Percentiles rank a stretch among this genome's conserved stretches.
Evolutionary conservation across 2,888 invertebrate species (phyloP).

Genomic region (Epistrophe grossulariae): DNA sequence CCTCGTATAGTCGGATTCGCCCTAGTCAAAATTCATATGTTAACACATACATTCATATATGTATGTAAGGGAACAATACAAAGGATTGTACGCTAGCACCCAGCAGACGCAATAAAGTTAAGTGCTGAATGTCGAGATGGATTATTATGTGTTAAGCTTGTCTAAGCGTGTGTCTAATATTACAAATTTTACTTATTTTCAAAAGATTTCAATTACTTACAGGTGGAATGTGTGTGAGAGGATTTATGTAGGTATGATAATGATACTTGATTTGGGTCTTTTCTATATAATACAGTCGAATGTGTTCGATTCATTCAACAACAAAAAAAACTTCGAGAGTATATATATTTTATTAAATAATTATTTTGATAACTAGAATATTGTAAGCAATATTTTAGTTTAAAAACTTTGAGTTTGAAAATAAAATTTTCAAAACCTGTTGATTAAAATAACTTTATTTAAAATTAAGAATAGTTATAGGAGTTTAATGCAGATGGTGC

Average conservation of each 20-base stretch:
- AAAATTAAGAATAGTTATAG: too few relatives aligned
- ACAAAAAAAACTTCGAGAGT: not conserved
- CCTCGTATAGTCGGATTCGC: not conserved
- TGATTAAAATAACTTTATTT: too few relatives aligned
- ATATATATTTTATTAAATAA: too few relatives aligned
- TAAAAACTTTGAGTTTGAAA: too few relatives aligned
- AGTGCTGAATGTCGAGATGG: conserved; percentile 52
- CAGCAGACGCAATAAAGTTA: conserved; percentile 20
- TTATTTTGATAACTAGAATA: too few relatives aligned
- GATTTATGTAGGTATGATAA: not conserved
- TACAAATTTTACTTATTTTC: conserved; percentile 28
- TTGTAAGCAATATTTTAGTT: too few relatives aligned
- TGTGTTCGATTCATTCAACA: not conserved
- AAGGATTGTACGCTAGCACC: not conserved
- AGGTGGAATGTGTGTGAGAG: conserved; percentile 9
- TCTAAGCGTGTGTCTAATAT: conserved; percentile 40
- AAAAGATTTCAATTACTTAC: conserved; percentile 50
- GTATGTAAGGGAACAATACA: not conserved
- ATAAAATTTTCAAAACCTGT: too few relatives aligned
- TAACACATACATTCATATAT: not conserved
- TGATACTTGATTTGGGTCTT: not conserved
- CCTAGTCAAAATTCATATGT: not conserved
- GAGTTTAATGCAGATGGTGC: too few relatives aligned
- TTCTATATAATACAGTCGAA: not conserved
- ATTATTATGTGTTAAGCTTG: conserved; percentile 42